Evolutionary conservation across 2,888 invertebrate genomes (phyloP), one percentile per base, ranked within the genome.

Genomic region (Platerodrilus igneus): DNA sequence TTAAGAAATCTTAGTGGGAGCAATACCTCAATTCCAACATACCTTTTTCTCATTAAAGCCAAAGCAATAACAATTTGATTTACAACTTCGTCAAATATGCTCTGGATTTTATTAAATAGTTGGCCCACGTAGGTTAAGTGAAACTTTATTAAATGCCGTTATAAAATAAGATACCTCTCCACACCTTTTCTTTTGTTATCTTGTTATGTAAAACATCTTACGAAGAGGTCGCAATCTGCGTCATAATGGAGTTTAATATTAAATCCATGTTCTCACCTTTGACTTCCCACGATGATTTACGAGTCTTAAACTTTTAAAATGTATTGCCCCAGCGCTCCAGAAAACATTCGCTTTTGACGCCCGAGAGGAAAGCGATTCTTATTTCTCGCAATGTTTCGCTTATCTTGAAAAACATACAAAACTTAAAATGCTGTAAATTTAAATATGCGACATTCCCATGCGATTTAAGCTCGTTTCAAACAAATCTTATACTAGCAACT

Each of bases 211-310:
- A 30, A 34, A 45, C 30, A 41, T 41, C 31, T 31, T 19, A 43
- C 32, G 46, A 43, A 40, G 38, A 34, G 42, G 45, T 45, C 45
- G 42, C 34, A 45, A 38, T 42, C 41, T 36, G 42, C 42, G 51
- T 47, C 51, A 55, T 57, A 56, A 56, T 57, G 51, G 58, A 62
- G 57, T 62, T 62, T 57, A 59, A 59, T 61, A 62, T 62, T 61
- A 62, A 63, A 62, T 60, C 60, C 56, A 52, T 51, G 51, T 55
- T 55, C 55, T 58, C 60, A 58, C 60, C 56, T 55, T 58, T 59
- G 57, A 61, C 60, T 61, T 60, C 59, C 51, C 60, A 60, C 59
- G 58, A 62, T 63, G 62, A 62, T 62, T 62, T 62, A 62, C 54
- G 56, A 52, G 50, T 54, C 40, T 42, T n/a, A 49, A 62, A 58